Conservation (phyloP, 2,113 vertebrate species). For the Urocynchramus pylzowi region DNA sequence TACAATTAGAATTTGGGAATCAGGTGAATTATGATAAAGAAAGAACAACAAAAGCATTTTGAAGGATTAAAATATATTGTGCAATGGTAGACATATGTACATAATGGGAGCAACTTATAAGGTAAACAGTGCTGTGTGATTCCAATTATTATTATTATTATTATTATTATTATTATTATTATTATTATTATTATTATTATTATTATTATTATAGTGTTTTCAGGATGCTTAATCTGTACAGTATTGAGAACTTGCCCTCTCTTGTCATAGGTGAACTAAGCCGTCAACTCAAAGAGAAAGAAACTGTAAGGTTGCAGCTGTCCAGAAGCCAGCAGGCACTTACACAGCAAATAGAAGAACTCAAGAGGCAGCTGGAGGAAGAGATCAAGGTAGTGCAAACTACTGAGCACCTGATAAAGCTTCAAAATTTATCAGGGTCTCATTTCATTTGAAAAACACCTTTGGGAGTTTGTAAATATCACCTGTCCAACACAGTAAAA, state of each 20-base stretch:
- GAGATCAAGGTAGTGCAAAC: slow-evolving; percentile 70
- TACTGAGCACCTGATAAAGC: not conserved
- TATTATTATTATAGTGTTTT: not conserved
- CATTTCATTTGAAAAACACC: not conserved
- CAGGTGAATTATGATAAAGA: not conserved
- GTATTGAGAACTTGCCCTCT: not conserved
- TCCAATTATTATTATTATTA: not conserved
- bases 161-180: not conserved
- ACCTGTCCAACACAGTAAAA: not conserved
- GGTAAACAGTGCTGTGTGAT: not conserved
- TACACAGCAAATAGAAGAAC: slow-evolving; percentile 73
- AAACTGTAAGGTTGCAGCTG: slow-evolving; percentile 68
- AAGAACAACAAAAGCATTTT: not conserved
- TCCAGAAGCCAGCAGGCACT: slow-evolving; percentile 72
- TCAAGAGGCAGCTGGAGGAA: slow-evolving; percentile 78
- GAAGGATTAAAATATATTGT: not conserved
- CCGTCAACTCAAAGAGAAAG: slow-evolving; percentile 72
- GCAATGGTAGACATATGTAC: not conserved
- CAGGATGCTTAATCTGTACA: not conserved
- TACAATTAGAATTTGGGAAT: not conserved
- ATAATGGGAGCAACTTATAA: not conserved
- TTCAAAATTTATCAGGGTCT: not conserved
- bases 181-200: not conserved
- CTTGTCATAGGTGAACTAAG: slow-evolving; percentile 68
- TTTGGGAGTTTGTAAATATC: not conserved